Evolutionary conservation across 1,140 invertebrate genomes (phyloP), one percentile per base, ranked within the genome.

Genomic region (Wiebesia pumilae): DNA sequence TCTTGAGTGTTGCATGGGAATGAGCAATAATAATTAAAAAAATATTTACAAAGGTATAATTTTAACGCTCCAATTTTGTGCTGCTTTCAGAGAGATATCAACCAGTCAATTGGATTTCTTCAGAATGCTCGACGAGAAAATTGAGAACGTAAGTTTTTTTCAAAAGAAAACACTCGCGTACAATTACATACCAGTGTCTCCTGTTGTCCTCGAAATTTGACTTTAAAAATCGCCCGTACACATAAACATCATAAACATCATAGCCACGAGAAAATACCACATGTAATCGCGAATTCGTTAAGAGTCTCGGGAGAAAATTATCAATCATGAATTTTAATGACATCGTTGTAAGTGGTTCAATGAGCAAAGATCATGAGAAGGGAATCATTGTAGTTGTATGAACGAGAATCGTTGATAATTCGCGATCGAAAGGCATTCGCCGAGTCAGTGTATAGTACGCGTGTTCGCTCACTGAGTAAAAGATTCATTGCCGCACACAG

Each of bases 121-220:
- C 94, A 97, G 96, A 92, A 97, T 98, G 97, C 94, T 98, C 88
- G 97, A 98, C 91, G 97, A 97, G 91, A 98, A 97, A 95, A 98
- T 98, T 91, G 97, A 97, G 93, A 96, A 96, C 93, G 97, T 98
- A 95, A 95, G 95, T 94, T 73, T n/a, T 9, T 16, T 47, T 83
- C 27, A 65, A 47, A 33, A 62, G 14, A 35, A 7, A 47, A 47
- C 43, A 47, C n/a, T n/a, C n/a, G n/a, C n/a, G n/a, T n/a, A n/a
- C 14, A 47, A 7, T 47, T 54, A 16, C 51, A 54, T 2, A 16
- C 14, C 19, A 16, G 19, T 16, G 19, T 54, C 51, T 54, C 19
- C 43, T 47, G 43, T 14, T 47, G 6, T 47, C 14, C 43, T 47
- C 43, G 14, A 7, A 47, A 47, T n/a, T n/a, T n/a, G n/a, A n/a